A percentile compares a stretch with the other conserved stretches of the same genome.
phyloP scores from a whole-genome alignment of 2,888 invertebrate species.

The Campopleginae sp. region DNA sequence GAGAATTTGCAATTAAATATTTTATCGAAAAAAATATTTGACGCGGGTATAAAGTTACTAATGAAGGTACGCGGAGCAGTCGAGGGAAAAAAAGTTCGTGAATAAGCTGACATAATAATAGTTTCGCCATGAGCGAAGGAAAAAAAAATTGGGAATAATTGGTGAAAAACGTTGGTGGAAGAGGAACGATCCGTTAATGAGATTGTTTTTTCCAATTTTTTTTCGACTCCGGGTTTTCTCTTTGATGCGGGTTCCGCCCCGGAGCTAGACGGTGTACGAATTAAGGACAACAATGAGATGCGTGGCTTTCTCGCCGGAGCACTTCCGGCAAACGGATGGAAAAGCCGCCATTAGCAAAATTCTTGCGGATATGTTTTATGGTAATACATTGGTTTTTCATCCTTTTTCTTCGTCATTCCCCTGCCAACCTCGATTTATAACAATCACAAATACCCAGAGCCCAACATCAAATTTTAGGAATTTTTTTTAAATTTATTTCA shows the following conservation, averaged over 20 bases:
- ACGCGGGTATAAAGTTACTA: constrained; percentile 7
- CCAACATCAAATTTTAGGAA: background rate
- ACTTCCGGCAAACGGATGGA: constrained; percentile 18
- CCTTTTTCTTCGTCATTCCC: background rate
- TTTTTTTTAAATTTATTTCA: background rate
- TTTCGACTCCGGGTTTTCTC: constrained; percentile 6
- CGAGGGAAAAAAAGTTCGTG: background rate
- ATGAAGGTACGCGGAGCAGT: background rate
- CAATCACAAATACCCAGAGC: background rate
- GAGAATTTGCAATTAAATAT: background rate
- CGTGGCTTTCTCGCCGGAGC: background rate
- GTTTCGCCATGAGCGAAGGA: background rate
- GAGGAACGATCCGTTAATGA: constrained; percentile 8
- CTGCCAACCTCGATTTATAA: background rate
- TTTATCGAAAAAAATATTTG: background rate
- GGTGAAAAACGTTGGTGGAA: background rate
- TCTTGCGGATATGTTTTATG: background rate
- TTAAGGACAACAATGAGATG: constrained; percentile 17
- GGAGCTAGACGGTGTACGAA: background rate
- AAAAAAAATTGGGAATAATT: constrained; percentile 7
- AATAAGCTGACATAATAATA: background rate
- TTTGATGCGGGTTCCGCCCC: constrained; percentile 3
- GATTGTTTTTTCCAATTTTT: constrained; percentile 9
- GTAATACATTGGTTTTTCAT: no score
- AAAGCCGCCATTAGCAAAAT: constrained; percentile 8